A percentile compares a stretch with the other conserved stretches of the same genome.
These are phyloP conservation scores for Hirundo rustica DNA, from an alignment of 2,797 vertebrate genomes.

Conservation along the genomic window DNA sequence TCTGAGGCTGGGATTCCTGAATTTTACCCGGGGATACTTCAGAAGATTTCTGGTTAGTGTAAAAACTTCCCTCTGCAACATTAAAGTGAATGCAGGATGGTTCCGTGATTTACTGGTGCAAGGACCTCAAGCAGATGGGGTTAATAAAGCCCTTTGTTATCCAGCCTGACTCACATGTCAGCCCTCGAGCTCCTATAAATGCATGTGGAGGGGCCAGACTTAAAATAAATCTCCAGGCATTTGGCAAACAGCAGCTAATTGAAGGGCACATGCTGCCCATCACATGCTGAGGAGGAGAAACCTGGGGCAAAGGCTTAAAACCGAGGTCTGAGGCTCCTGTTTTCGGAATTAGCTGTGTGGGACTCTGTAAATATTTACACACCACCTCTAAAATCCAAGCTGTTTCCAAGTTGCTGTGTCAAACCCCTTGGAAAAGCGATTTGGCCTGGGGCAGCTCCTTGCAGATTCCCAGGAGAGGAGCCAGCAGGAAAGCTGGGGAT, in stretches of 20 bases:
- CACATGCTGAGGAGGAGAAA: background rate
- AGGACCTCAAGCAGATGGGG: background rate
- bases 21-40: rapidly evolving
- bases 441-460: background rate
- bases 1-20: rapidly evolving
- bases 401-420: background rate
- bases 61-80: background rate
- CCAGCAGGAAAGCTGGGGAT: background rate
- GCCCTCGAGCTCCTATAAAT: conserved; percentile 28
- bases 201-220: background rate
- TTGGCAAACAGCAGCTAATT: conserved; percentile 19
- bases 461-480: background rate
- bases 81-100: background rate
- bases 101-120: background rate
- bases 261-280: background rate
- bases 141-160: conserved; percentile 48
- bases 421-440: background rate
- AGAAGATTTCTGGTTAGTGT: background rate
- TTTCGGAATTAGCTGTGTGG: rapidly evolving
- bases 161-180: conserved; percentile 23
- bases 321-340: background rate
- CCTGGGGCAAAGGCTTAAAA: background rate
- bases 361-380: background rate
- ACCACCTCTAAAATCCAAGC: background rate
- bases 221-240: conserved; percentile 16